These are phyloP conservation scores for Scopus umbretta DNA, from an alignment of 2,113 vertebrate species.

Conservation along the genomic window DNA sequence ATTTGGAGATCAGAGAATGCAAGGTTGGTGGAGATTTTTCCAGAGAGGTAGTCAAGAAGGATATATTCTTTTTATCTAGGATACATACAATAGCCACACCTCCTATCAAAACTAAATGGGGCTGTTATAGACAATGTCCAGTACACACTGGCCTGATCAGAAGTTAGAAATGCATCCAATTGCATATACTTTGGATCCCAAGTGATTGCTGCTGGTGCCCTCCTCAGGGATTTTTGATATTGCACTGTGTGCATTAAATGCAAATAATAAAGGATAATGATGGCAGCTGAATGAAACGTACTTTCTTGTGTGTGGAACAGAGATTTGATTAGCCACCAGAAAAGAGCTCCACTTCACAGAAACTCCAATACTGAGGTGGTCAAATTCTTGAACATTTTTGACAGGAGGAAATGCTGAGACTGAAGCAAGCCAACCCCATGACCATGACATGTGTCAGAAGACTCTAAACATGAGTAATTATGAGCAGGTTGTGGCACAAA, in stretches of 20 bases:
- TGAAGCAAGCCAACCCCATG: background rate
- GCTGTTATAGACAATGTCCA: accelerated
- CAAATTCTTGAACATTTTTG: background rate
- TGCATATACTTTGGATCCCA: background rate
- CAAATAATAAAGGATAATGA: background rate
- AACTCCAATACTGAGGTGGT: background rate
- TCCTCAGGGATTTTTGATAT: constrained; percentile 49
- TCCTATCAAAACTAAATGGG: background rate
- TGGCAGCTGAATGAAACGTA: background rate
- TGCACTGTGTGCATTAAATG: background rate
- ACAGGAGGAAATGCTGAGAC: background rate
- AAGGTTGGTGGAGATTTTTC: background rate
- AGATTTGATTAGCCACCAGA: background rate
- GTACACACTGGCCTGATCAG: background rate
- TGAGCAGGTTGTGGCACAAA: background rate
- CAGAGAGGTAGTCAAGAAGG: background rate
- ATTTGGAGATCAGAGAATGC: background rate
- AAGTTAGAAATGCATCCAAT: background rate
- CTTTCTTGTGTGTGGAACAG: background rate
- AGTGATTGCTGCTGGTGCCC: constrained; percentile 51
- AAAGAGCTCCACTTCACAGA: background rate
- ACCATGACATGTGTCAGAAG: background rate
- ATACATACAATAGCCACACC: background rate
- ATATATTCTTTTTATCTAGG: background rate
- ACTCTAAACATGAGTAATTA: background rate